phyloP scores from a whole-genome alignment of 2,113 vertebrate species.

The Nothobranchius kuhntae region DNA sequence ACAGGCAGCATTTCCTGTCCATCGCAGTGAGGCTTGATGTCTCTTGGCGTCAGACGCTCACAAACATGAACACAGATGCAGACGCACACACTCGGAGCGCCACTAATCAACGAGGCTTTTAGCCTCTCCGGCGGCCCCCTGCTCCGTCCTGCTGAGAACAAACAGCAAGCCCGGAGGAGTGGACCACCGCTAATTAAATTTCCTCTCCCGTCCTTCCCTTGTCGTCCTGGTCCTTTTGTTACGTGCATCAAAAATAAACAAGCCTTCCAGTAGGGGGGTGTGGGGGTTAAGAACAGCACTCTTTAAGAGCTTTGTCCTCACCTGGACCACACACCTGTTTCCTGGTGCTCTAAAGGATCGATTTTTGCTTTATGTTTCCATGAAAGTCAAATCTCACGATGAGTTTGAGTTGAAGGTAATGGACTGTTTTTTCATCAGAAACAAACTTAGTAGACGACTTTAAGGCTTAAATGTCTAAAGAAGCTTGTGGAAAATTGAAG shows the following conservation, averaged over 20 bases:
- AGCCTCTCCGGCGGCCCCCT: slow-evolving; percentile 47
- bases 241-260: slow-evolving; percentile 72
- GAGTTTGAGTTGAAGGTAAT: too few relatives aligned
- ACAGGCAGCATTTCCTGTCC: slow-evolving; percentile 46
- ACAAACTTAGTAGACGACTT: too few relatives aligned
- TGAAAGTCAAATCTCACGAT: too few relatives aligned
- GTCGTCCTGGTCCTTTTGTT: slow-evolving; percentile 68
- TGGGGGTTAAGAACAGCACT: slow-evolving; percentile 43
- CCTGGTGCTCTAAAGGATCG: too few relatives aligned
- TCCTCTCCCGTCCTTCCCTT: slow-evolving; percentile 68
- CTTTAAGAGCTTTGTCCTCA: slow-evolving; percentile 42
- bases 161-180: slow-evolving; percentile 44
- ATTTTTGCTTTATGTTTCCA: too few relatives aligned
- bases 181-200: slow-evolving; percentile 77
- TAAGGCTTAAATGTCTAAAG: too few relatives aligned
- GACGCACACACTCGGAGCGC: slow-evolving; percentile 28
- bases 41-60: slow-evolving; percentile 14
- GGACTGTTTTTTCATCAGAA: too few relatives aligned
- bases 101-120: slow-evolving; percentile 51
- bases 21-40: slow-evolving; percentile 14
- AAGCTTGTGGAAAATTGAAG: too few relatives aligned
- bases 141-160: slow-evolving; percentile 55
- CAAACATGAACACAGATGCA: slow-evolving; percentile 25
- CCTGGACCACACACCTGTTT: not conserved
- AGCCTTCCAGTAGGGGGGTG: slow-evolving; percentile 14